Evolutionary conservation across 2,797 vertebrate genomes (phyloP).

Genomic region (Hydrophis major): DNA sequence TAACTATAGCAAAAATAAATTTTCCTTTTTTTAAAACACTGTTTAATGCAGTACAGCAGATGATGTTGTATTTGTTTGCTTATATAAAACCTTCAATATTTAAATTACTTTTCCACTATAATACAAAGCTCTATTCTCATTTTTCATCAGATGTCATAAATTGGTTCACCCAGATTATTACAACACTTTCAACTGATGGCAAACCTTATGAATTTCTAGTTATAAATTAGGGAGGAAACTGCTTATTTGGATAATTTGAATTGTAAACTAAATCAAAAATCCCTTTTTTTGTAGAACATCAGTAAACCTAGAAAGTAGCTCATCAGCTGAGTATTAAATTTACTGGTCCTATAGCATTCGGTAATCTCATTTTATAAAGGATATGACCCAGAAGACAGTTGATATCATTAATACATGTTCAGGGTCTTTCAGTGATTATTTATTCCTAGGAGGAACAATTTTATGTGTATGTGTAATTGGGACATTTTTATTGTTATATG

Average conservation of each 20-base stretch:
- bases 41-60: background rate
- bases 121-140: background rate
- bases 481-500: background rate
- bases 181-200: background rate
- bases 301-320: background rate
- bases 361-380: background rate
- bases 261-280: background rate
- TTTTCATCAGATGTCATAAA: background rate
- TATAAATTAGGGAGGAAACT: background rate
- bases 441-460: background rate
- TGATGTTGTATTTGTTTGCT: background rate
- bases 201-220: background rate
- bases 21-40: background rate
- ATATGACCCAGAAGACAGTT: background rate
- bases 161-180: background rate
- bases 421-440: background rate
- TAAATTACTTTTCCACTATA: background rate
- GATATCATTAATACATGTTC: background rate
- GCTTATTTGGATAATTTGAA: background rate
- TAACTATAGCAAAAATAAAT: background rate
- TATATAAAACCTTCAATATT: background rate
- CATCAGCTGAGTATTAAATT: background rate
- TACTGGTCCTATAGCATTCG: background rate
- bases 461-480: background rate
- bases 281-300: background rate